Evolutionary conservation across 2,888 invertebrate species (phyloP).

Genomic region (Sphaerophoria rueppellii): DNA sequence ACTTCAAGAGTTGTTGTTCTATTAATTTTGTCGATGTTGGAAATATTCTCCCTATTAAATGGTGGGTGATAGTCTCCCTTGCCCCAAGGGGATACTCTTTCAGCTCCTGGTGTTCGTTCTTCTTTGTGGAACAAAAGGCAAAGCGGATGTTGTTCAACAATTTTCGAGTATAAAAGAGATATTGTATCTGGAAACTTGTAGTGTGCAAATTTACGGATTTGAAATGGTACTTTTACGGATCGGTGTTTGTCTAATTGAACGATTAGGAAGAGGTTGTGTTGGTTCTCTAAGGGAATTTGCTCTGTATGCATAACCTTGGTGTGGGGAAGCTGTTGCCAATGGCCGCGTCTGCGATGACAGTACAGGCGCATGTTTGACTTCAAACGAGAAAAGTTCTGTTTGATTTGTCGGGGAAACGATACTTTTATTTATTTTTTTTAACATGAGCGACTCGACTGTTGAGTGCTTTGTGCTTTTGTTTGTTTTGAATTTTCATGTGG

Average conservation of each 20-base stretch:
- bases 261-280: conserved; percentile 32
- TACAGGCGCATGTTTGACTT: background rate
- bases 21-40: background rate
- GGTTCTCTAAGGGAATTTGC: background rate
- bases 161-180: conserved; percentile 9
- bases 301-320: conserved; percentile 27
- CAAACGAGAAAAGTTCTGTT: background rate
- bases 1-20: conserved; percentile 29
- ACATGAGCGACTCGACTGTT: too few relatives aligned
- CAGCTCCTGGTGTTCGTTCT: background rate
- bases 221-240: conserved; percentile 18
- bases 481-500: conserved; percentile 42
- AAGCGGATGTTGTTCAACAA: conserved; percentile 55
- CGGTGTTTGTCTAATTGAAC: conserved; percentile 49
- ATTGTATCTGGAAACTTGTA: conserved; percentile 20
- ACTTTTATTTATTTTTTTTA: background rate
- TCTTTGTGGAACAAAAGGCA: conserved; percentile 43
- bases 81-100: conserved; percentile 5
- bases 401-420: background rate
- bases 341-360: background rate
- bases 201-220: conserved; percentile 34
- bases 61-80: background rate
- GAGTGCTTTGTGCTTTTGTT: conserved; percentile 27
- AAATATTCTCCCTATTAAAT: background rate
- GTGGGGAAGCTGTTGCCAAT: background rate